Evolutionary conservation across 1,140 invertebrate genomes (phyloP).

Genomic region (Adoxophyes honmai): DNA sequence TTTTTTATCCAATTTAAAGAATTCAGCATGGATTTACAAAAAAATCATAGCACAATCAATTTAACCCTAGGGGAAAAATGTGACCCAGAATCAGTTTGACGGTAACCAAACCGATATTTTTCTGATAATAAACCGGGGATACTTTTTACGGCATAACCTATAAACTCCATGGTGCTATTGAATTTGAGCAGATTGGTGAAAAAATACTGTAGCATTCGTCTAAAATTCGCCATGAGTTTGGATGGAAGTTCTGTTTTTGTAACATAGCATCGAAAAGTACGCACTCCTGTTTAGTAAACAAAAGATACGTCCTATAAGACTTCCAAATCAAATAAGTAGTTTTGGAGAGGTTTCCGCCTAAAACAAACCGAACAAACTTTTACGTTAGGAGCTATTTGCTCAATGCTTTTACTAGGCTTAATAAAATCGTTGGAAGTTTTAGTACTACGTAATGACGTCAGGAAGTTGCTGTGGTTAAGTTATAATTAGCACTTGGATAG

Average conservation of each 20-base stretch:
- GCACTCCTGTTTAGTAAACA: not conserved
- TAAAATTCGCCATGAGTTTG: not conserved
- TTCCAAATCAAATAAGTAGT: slow-evolving; percentile 7
- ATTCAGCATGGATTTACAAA: too few relatives aligned
- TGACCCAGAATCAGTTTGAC: too few relatives aligned
- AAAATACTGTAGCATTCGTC: too few relatives aligned
- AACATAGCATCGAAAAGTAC: not conserved
- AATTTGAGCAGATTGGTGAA: too few relatives aligned
- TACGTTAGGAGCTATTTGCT: not conserved
- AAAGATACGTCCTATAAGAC: not conserved
- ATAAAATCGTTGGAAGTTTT: not conserved
- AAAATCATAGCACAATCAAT: too few relatives aligned
- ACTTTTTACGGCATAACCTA: too few relatives aligned
- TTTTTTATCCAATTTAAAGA: too few relatives aligned
- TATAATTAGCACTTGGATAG: too few relatives aligned
- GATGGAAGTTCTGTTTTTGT: not conserved
- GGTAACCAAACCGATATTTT: too few relatives aligned
- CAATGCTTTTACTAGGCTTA: not conserved
- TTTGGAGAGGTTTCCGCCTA: not conserved
- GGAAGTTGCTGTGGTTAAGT: not conserved
- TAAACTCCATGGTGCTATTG: too few relatives aligned
- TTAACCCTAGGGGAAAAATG: too few relatives aligned
- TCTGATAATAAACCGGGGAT: too few relatives aligned
- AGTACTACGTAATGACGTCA: not conserved
- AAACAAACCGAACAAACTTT: slow-evolving; percentile 6